Base-by-base conservation (phyloP, 2,888 invertebrate species). In the Prosapia bicincta region DNA sequence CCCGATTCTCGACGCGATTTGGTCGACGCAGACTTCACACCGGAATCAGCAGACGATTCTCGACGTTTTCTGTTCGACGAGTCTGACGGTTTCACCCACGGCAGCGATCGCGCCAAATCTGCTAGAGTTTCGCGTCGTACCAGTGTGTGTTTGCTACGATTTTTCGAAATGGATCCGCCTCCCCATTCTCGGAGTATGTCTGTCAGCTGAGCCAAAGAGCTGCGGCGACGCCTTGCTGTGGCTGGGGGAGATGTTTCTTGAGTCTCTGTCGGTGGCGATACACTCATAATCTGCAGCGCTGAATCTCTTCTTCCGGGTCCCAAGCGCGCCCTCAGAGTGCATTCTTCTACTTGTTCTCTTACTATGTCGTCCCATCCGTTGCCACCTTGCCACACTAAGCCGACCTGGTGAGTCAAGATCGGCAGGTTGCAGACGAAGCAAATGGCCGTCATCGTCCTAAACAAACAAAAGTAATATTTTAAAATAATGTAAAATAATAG, bases 371-470 rank as follows among this genome's bases (percentile, higher is more conserved):
- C 96, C 94, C 96, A 96, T 82, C 96, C 96, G 86, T 96, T 96
- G 84, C 95, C 95, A 72, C 96, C 96, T 83, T 95, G 94, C 96
- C 96, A 96, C 85, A 95, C 93, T 86, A 96, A 87, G 70, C 95
- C 96, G 83, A 96, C 95, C 90, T 97, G 97, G 87, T 97, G 96
- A 80, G 94, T 95, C 85, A 96, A 90, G 85, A 97, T 96, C 83
- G 97, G 96, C 84, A 96, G 90, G 87, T 97, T 96, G 93, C 97
- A 97, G 83, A 97, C 96, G 89, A 97, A 97, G 88, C 97, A 97
- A 88, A 95, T 92, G 85, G 95, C 93, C 84, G 95, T 93, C 95
- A 95, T 95, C 85, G 93, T 95, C 92, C 95, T 95, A 91, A 79
- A 70, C n/a, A n/a, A n/a, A n/a, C n/a, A n/a, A n/a, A n/a, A n/a